Base-by-base conservation (phyloP, 2,888 invertebrate genomes). In the Zhengitettix transpicula region DNA sequence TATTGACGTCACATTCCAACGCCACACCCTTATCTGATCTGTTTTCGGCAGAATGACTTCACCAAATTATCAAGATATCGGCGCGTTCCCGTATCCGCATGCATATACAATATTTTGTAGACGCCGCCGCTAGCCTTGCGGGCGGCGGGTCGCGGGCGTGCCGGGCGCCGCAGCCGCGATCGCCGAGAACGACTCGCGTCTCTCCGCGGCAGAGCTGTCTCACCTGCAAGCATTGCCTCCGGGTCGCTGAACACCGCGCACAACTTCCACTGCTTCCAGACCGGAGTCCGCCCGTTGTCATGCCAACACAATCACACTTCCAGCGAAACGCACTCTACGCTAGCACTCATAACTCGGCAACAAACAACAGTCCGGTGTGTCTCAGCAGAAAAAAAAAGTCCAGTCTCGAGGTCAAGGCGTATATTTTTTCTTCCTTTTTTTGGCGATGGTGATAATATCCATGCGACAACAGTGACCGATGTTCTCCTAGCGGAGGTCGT, bases 401-500 rank as follows among this genome's bases (percentile, higher is more conserved):
- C 14, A 47, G n/a, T 47, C 14, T n/a, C 47, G 47, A 47, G 47
- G 47, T 47, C 47, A 47, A 2, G 12, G 14, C 47, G 12, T 47
- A 14, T 47, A 14, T n/a, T n/a, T 47, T n/a, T n/a, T 47, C 47
- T n/a, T 47, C 47, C 47, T 47, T 47, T 47, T 47, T 47, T 47
- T 47, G 47, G 47, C 47, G 47, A 12, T 47, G 47, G 47, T n/a
- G 47, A 47, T 47, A 47, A 14, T 47, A 47, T 47, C 47, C 47
- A 47, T 47, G 47, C 47, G 47, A 47, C 47, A n/a, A 47, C 14
- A 47, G 47, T 47, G 47, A 47, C 47, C 47, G 62, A 62, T 61
- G 58, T 60, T 44, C 17, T 44, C 58, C 56, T 40, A 15, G 61
- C 61, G 60, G 60, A 47, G 17, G 60, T 42, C 56, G 56, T 56